A percentile compares a stretch with the other conserved stretches of the same genome.
These are phyloP conservation scores for Sinocyclocheilus grahami DNA, from an alignment of 2,113 vertebrate genomes.

Conservation along the genomic window DNA sequence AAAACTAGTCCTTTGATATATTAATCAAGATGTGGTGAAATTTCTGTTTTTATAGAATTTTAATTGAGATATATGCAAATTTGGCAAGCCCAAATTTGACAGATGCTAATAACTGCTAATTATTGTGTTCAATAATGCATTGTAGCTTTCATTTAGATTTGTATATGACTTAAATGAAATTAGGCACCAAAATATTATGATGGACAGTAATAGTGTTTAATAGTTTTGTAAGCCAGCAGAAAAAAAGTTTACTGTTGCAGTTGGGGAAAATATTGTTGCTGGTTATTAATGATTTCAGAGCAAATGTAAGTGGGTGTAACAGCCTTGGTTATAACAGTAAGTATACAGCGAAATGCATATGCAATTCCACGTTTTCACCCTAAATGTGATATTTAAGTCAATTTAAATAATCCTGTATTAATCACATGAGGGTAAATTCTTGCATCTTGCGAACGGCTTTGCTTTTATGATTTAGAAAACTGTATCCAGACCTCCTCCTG, in stretches of 20 bases:
- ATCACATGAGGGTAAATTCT: constrained; percentile 13
- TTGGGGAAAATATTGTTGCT: background rate
- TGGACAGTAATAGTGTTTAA: background rate
- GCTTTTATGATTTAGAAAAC: constrained; percentile 8
- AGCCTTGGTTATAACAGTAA: background rate
- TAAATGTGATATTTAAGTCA: background rate
- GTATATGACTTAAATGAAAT: background rate
- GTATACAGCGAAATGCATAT: constrained; percentile 14
- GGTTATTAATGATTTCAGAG: background rate
- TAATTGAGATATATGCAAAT: background rate
- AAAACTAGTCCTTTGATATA: background rate
- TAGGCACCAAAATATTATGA: background rate
- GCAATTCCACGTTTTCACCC: constrained; percentile 10
- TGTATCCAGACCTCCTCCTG: background rate
- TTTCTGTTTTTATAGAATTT: background rate
- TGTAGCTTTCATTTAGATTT: background rate
- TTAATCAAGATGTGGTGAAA: background rate
- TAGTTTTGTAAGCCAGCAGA: background rate
- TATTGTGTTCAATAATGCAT: background rate
- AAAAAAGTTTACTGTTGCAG: background rate
- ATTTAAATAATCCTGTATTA: background rate
- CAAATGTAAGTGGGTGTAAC: background rate
- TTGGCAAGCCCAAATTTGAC: background rate
- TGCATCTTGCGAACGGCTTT: background rate
- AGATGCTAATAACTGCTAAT: background rate